Percentiles rank a stretch among this genome's conserved stretches.
Conservation (phyloP, 2,888 invertebrate genomes). For the Phytoseiulus persimilis region DNA sequence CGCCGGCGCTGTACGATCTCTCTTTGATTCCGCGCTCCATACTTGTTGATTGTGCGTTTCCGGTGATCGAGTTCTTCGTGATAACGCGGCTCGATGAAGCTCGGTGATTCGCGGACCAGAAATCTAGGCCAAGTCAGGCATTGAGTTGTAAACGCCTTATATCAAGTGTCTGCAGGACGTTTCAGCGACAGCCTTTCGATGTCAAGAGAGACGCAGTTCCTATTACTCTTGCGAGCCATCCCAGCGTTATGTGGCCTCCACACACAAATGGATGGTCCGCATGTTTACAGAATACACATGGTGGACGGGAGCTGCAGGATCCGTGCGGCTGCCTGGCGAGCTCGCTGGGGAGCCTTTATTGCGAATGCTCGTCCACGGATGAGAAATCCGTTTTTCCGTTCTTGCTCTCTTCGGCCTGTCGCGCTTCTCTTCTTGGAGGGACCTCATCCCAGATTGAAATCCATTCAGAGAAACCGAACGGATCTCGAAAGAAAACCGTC, state of each 20-base stretch:
- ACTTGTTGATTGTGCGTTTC: too few relatives aligned
- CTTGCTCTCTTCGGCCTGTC: not conserved
- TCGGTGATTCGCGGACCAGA: too few relatives aligned
- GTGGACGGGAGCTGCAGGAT: not conserved
- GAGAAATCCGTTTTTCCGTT: not conserved
- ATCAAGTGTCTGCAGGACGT: not conserved
- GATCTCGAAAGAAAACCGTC: not conserved
- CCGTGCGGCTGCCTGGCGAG: not conserved
- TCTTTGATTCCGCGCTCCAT: too few relatives aligned
- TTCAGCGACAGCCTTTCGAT: not conserved
- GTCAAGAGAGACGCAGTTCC: not conserved
- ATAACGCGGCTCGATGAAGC: too few relatives aligned
- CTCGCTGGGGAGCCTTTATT: not conserved
- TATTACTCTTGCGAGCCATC: not conserved
- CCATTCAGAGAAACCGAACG: not conserved
- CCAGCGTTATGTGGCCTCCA: not conserved
- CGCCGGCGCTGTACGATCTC: too few relatives aligned
- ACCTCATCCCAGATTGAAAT: not conserved
- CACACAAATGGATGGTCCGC: not conserved
- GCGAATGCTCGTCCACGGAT: not conserved
- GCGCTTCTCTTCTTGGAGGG: not conserved
- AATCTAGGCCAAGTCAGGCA: not conserved
- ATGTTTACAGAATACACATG: not conserved
- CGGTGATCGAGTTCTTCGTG: too few relatives aligned
- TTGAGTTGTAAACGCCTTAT: not conserved